A percentile compares a stretch with the other conserved stretches of the same genome.
These are phyloP conservation scores for Paedocypris micromegethes DNA, from an alignment of 2,797 vertebrate genomes.

Conservation along the genomic window DNA sequence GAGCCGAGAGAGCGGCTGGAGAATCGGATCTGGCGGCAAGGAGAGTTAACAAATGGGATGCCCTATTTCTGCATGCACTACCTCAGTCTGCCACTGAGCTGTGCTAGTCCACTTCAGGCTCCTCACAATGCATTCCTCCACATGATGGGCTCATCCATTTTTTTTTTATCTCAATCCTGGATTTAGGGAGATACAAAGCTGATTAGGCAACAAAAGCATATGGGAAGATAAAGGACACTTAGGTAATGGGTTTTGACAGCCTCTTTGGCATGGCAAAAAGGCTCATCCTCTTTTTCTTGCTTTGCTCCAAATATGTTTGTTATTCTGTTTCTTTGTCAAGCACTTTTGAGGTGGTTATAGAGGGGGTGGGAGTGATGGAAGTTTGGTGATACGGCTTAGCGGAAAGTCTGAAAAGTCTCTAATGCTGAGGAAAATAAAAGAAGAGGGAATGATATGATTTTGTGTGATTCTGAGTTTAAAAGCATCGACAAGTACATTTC, in stretches of 20 bases:
- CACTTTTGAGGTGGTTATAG: conserved; percentile 59
- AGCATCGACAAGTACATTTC: no score
- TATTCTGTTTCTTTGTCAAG: conserved; percentile 60
- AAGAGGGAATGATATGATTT: conserved; percentile 6
- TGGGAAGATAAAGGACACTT: conserved; percentile 79
- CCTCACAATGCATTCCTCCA: conserved; percentile 55
- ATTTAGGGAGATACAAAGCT: conserved; percentile 87
- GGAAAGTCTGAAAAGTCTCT: conserved; percentile 44
- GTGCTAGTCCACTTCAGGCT: conserved; percentile 49
- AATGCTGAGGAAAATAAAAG: conserved; percentile 35
- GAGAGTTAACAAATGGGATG: conserved; percentile 38
- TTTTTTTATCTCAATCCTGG: conserved; percentile 80
- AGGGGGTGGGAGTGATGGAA: conserved; percentile 40
- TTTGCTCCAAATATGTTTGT: conserved; percentile 70
- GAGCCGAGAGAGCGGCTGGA: conserved; percentile 57
- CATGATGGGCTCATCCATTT: conserved; percentile 70
- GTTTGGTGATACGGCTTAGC: conserved; percentile 48
- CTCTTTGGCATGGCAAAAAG: conserved; percentile 64
- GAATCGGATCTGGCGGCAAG: conserved; percentile 52
- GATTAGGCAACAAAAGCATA: conserved; percentile 86
- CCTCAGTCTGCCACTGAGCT: conserved; percentile 50
- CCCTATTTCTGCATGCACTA: conserved; percentile 52
- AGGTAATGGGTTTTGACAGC: conserved; percentile 79
- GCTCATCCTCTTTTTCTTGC: conserved; percentile 69
- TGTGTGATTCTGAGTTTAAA: not conserved